Evolutionary conservation across 1,140 invertebrate species (phyloP).

Genomic region (Drosophila carrolli): DNA sequence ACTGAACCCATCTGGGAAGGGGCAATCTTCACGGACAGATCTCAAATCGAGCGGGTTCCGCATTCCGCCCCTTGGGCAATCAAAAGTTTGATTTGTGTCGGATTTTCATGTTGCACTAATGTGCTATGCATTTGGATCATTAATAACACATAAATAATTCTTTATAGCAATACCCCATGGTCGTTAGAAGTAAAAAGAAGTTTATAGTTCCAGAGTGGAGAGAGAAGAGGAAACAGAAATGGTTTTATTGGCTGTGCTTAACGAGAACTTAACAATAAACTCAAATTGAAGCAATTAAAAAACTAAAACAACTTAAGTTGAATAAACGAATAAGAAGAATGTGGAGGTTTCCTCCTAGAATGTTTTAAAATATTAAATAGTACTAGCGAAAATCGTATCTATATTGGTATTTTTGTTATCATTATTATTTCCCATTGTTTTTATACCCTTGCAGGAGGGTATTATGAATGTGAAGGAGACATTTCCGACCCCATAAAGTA

Average conservation of each 20-base stretch:
- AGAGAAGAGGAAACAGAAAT: neutral
- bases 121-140: conserved; percentile 35
- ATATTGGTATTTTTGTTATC: no score
- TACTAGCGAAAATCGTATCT: no score
- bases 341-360: no score
- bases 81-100: conserved; percentile 40
- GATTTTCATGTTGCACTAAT: conserved; percentile 35
- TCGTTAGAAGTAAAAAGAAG: conserved; percentile 17
- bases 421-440: no score
- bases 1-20: conserved; percentile 28
- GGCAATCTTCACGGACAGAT: conserved; percentile 37
- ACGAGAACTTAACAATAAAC: conserved; percentile 12
- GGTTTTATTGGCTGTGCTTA: conserved; percentile 3
- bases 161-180: conserved; percentile 9
- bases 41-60: conserved; percentile 39
- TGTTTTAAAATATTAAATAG: no score
- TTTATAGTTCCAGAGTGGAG: conserved; percentile 7
- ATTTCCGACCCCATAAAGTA: no score
- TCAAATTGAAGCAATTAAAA: neutral
- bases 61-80: conserved; percentile 34
- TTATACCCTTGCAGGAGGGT: no score
- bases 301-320: no score
- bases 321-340: no score
- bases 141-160: conserved; percentile 35
- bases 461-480: no score